Base-by-base conservation (phyloP, 2,797 vertebrate species). In the Silurus lanzhouensis region DNA sequence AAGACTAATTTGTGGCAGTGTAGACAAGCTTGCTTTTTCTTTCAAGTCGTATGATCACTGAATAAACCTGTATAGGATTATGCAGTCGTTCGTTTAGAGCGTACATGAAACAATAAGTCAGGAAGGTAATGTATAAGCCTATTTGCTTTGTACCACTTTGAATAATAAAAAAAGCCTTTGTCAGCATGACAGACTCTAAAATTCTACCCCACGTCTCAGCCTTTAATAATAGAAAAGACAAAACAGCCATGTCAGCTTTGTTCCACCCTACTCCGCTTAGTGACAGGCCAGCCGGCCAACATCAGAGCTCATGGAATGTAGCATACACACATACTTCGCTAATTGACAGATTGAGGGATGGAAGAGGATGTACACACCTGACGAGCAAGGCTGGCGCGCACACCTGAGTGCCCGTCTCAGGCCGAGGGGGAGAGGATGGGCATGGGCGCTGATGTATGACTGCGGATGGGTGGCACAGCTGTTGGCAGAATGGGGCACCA, bases 381-480 rank as follows among this genome's bases (percentile, higher is more conserved):
- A 90, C 76, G 88, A 85, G 89, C 80, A 44, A 82, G 77, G 83
- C 83, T 83, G 83, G 79, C 82, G 74, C 77, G 70, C 76, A 82
- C 88, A 89, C 86, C 88, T 89, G 88, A 88, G 89, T 88, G 89
- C 85, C 86, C 81, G 66, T 90, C 90, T 89, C 79, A 22, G 87
- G 88, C 90, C 52, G 25, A 74, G 58, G 60, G 79, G 25, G 84
- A 83, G 81, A 86, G 86, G 87, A 2, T 74, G 90, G 88, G 88
- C 79, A 84, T 19, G 86, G 85, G 92, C 78, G 88, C 89, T 96
- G 96, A 96, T 96, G 91, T 93, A 96, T 95, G 92, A 91, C 86
- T 75, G 46, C 82, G 89, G 88, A 93, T 93, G 89, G 92, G 89
- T 92, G 92, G 84, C 93, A 88, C 96, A 96, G 95, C 96, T 96